Conservation (phyloP, 1,140 invertebrate genomes). For the Zaprionus africanus region DNA sequence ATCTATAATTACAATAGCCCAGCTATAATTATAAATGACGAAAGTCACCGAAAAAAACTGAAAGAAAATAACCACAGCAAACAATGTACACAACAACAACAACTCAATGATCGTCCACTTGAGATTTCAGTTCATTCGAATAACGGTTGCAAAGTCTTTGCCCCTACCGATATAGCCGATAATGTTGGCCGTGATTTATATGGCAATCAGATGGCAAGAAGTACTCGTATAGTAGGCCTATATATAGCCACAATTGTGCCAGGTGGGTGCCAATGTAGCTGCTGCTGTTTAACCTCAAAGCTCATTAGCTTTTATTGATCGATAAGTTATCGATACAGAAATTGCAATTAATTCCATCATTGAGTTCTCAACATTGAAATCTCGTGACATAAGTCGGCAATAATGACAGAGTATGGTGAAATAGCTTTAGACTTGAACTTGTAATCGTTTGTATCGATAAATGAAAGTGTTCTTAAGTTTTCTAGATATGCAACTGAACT, state of each 20-base stretch:
- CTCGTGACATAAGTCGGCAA: not conserved
- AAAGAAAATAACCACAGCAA: constrained; percentile 3
- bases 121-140: constrained; percentile 30
- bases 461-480: too few relatives aligned
- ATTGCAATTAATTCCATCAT: not conserved
- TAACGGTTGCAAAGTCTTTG: constrained; percentile 31
- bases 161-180: constrained; percentile 35
- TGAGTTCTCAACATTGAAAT: not conserved
- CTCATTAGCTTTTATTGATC: not conserved
- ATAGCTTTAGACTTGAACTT: not conserved
- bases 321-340: constrained; percentile 15
- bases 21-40: constrained; percentile 80
- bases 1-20: constrained; percentile 75
- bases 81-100: constrained; percentile 3
- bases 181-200: constrained; percentile 48
- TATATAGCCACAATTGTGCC: constrained; percentile 34
- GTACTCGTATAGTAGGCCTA: constrained; percentile 34
- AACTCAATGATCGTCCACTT: constrained; percentile 38
- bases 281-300: constrained; percentile 12
- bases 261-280: constrained; percentile 27
- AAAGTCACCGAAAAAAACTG: constrained; percentile 38
- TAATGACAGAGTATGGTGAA: not conserved
- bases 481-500: not conserved
- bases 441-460: not conserved
- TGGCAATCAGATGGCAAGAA: constrained; percentile 44